Percentiles rank a stretch among this genome's conserved stretches.
Conservation (phyloP, 2,888 invertebrate species). For the Sthenelais limicola region DNA sequence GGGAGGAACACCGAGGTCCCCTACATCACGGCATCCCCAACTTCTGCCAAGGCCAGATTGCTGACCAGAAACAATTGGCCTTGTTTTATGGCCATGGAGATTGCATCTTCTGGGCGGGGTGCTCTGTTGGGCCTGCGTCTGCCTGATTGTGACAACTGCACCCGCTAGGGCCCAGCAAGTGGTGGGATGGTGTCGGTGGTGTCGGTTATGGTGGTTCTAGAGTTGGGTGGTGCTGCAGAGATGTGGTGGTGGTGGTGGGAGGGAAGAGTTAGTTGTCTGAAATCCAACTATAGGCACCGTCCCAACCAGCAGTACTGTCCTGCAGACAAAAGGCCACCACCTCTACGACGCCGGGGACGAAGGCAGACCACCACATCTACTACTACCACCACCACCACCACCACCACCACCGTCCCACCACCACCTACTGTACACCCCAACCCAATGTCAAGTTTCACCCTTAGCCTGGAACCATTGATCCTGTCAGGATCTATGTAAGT, state of each 20-base stretch:
- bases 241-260: background rate
- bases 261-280: too few relatives aligned
- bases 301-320: constrained; percentile 18
- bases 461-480: constrained; percentile 1
- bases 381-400: background rate
- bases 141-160: constrained; percentile 32
- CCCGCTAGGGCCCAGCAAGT: too few relatives aligned
- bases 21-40: constrained; percentile 16
- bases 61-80: constrained; percentile 30
- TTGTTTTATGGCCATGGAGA: constrained; percentile 17
- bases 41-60: constrained; percentile 29
- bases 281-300: background rate
- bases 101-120: constrained; percentile 19
- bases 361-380: background rate
- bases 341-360: background rate
- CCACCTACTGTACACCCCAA: background rate
- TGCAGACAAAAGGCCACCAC: constrained; percentile 9
- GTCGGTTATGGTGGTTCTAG: constrained; percentile 3
- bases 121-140: constrained; percentile 1
- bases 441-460: too few relatives aligned
- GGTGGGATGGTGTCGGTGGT: constrained; percentile 10
- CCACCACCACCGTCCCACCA: background rate
- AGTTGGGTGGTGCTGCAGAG: background rate
- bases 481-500: constrained; percentile 14
- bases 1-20: background rate